Base-by-base conservation (phyloP, 2,113 vertebrate genomes). In the Daubentonia madagascariensis region DNA sequence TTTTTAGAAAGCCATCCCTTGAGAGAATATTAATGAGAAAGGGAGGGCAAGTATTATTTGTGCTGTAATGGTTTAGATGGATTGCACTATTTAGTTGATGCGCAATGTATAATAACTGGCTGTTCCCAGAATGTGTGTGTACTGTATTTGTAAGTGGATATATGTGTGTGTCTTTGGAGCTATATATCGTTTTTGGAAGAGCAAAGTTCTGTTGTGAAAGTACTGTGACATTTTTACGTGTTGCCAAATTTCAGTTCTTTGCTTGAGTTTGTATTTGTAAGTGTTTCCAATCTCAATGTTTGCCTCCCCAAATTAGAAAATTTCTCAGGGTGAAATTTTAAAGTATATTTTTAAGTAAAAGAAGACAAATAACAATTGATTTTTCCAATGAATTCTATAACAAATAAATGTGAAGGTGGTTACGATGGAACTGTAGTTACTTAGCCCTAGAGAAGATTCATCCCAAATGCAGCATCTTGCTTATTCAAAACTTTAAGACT, bases 11-110 rank as follows among this genome's bases (percentile, higher is more conserved):
- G 91, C 78, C 92, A 16, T 8, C 96, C 94, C 52, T 73, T 98
- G 96, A 96, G 79, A 98, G 89, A 97, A 79, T 98, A 79, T 96
- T 98, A 97, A 97, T 98, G 96, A 98, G 89, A 98, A 63, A 97
- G 98, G 94, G 97, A 98, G 97, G 94, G 59, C 97, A 98, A 98
- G 84, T 98, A 97, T 98, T 98, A 88, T 97, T 96, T 97, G 96
- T 98, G 93, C 89, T 97, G 57, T 98, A 95, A 97, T 97, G 84
- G 96, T 97, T 97, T 98, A 97, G 92, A 83, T 97, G 87, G 95
- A 96, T 95, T 90, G 97, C 76, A 93, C 20, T 91, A 54, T 97
- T 95, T 91, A 94, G 45, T 95, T 97, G n/a, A 95, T 97, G 96
- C 50, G 37, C 96, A 79, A 16, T 94, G 40, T 98, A n/a, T 72